Conservation (phyloP, 2,113 vertebrate genomes). For the Nyctibius bracteatus region DNA sequence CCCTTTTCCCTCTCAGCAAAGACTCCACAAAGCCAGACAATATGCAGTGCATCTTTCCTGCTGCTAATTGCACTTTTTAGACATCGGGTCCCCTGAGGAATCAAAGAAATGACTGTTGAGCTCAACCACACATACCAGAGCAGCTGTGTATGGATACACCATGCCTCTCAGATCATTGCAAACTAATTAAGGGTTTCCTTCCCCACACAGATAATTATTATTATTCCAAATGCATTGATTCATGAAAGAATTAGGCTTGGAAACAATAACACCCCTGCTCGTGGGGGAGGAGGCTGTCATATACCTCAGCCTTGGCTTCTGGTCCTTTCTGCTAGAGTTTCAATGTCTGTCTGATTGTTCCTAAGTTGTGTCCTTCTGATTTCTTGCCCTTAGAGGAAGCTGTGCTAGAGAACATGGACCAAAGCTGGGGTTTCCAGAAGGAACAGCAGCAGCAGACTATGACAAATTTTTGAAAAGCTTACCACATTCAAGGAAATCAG, state of each 20-base stretch:
- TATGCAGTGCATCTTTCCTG: background rate
- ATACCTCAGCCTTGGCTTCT: background rate
- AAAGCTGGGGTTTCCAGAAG: background rate
- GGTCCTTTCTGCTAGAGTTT: background rate
- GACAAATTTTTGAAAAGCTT: background rate
- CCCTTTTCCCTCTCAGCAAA: background rate
- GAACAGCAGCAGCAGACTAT: background rate
- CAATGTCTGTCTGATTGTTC: background rate
- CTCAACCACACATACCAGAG: background rate
- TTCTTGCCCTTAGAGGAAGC: background rate
- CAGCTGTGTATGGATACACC: background rate
- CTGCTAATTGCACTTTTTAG: background rate
- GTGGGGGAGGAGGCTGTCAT: background rate
- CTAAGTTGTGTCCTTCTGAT: background rate
- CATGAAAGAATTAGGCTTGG: background rate
- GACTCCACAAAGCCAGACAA: background rate
- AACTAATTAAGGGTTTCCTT: background rate
- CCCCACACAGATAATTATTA: background rate
- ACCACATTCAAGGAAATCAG: background rate
- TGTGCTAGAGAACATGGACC: background rate
- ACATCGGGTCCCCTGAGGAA: background rate
- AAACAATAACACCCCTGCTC: background rate
- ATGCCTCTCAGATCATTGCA: background rate
- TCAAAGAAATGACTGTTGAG: background rate
- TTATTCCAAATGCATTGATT: slow-evolving; percentile 9